phyloP scores from a whole-genome alignment of 2,113 vertebrate species.

The Thamnaconus septentrionalis region DNA sequence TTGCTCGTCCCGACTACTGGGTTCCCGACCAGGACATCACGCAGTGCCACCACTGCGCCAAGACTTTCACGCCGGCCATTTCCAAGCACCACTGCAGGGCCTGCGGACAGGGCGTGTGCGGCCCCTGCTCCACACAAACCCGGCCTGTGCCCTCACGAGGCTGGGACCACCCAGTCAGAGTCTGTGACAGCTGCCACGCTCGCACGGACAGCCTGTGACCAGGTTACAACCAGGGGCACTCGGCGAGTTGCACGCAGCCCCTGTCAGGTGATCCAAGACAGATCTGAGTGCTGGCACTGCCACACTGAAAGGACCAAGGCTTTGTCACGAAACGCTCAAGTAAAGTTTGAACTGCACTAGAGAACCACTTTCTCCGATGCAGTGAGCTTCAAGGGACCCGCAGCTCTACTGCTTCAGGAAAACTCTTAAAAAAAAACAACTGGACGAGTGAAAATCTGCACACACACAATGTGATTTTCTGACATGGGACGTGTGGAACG shows the following conservation, averaged over 20 bases:
- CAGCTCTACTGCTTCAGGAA: not conserved
- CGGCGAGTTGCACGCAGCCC: constrained; percentile 1
- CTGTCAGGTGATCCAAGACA: constrained; percentile 5
- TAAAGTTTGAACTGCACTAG: no score
- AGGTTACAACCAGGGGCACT: not conserved
- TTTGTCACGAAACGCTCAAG: no score
- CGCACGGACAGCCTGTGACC: constrained; percentile 64
- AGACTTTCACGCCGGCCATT: constrained; percentile 69
- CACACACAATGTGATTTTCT: constrained; percentile 6
- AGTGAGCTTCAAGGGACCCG: not conserved
- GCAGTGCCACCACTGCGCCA: constrained; percentile 76
- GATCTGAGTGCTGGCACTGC: no score
- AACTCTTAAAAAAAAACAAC: not conserved
- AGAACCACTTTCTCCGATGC: no score
- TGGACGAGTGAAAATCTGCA: not conserved
- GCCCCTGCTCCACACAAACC: constrained; percentile 71
- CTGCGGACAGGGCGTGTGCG: constrained; percentile 79
- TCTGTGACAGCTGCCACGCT: constrained; percentile 74
- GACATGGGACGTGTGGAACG: not conserved
- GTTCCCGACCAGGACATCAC: constrained; percentile 79
- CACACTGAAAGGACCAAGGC: no score
- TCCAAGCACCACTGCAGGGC: constrained; percentile 83
- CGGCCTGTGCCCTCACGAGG: constrained; percentile 78
- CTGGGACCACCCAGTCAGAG: constrained; percentile 84
- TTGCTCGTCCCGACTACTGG: constrained; percentile 83